Evolutionary conservation across 2,797 vertebrate genomes (phyloP).

Genomic region (Falco novaeseelandiae): DNA sequence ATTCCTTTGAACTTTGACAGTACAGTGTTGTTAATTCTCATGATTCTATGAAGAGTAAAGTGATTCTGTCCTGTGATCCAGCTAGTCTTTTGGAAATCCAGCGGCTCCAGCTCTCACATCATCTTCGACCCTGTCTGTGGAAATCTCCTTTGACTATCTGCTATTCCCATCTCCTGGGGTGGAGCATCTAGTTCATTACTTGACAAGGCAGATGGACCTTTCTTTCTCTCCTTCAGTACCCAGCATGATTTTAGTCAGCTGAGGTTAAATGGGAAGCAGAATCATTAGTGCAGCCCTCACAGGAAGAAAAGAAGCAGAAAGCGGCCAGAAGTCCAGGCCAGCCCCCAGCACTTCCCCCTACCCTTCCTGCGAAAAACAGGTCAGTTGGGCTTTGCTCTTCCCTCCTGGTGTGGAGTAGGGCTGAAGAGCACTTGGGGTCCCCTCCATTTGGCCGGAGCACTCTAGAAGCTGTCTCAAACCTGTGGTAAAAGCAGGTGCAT

Average conservation of each 20-base stretch:
- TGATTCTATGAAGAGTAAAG: background rate
- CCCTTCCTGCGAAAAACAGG: accelerated
- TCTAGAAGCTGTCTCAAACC: background rate
- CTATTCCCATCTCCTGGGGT: background rate
- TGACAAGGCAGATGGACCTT: background rate
- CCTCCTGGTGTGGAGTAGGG: background rate
- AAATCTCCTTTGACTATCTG: background rate
- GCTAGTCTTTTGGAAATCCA: background rate
- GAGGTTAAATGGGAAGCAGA: background rate
- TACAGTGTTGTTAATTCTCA: background rate
- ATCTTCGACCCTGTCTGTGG: background rate
- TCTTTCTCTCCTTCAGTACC: background rate
- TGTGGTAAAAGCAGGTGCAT: background rate
- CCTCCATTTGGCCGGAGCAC: background rate
- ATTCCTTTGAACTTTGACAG: background rate
- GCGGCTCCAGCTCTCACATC: background rate
- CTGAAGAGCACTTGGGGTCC: background rate
- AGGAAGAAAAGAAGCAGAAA: background rate
- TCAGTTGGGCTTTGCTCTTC: background rate
- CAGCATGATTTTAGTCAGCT: background rate
- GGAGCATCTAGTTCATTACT: background rate
- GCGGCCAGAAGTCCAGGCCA: background rate
- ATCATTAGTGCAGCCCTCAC: background rate
- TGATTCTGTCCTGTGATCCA: background rate
- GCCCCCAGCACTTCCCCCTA: background rate